Conservation (phyloP, 2,113 vertebrate species). For the Fregetta grallaria region DNA sequence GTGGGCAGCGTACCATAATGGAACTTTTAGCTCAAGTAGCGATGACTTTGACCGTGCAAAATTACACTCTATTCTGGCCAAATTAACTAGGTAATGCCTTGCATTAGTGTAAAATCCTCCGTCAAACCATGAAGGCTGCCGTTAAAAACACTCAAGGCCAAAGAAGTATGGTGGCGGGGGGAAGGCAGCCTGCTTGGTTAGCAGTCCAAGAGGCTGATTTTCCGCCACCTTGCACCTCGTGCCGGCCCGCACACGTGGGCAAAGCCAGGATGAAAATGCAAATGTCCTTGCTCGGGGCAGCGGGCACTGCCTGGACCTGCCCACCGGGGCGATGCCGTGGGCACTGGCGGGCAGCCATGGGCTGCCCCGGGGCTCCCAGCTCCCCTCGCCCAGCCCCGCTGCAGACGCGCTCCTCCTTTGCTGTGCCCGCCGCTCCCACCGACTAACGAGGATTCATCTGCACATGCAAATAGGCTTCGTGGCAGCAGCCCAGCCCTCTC, state of each 20-base stretch:
- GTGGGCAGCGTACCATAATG: not conserved
- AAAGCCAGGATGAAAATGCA: no score
- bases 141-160: slow-evolving; percentile 66
- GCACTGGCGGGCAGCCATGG: not conserved
- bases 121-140: slow-evolving; percentile 75
- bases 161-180: not conserved
- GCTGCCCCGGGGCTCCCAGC: not conserved
- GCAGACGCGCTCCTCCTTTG: no score
- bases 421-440: not conserved
- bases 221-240: fast-evolving
- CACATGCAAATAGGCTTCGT: no score
- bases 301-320: not conserved
- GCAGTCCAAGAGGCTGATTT: not conserved
- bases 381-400: no score
- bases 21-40: slow-evolving; percentile 65
- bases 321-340: fast-evolving
- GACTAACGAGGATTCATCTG: not conserved
- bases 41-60: slow-evolving; percentile 67
- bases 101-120: slow-evolving; percentile 79
- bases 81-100: slow-evolving; percentile 78
- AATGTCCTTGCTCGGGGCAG: fast-evolving
- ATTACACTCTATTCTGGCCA: slow-evolving; percentile 74
- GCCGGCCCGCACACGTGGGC: fast-evolving
- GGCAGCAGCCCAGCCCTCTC: not conserved
- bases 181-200: not conserved